Evolutionary conservation across 2,888 invertebrate species (phyloP).

Genomic region (Pseudococcus longispinus): DNA sequence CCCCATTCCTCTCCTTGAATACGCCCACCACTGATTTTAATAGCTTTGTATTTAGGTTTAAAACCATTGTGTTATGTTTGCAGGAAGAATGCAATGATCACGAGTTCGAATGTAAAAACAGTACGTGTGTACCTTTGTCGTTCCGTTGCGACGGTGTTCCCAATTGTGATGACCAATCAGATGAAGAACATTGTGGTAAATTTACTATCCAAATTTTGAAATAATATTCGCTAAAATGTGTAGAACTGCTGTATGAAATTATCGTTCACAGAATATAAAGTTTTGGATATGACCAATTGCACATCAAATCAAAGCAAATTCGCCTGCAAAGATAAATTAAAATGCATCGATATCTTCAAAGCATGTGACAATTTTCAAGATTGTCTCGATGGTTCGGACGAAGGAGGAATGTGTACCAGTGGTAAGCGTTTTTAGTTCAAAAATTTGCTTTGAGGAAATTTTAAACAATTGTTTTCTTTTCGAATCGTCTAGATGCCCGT

Average conservation of each 20-base stretch:
- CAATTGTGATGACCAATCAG: slow-evolving; percentile 68
- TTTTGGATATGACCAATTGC: slow-evolving; percentile 63
- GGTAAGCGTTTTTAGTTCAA: not conserved
- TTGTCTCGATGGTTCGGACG: slow-evolving; percentile 72
- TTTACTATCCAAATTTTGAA: not conserved
- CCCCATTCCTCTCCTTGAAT: too few relatives aligned
- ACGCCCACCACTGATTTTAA: not conserved
- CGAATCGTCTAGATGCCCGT: not conserved
- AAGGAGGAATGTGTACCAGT: slow-evolving; percentile 64
- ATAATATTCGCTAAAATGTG: too few relatives aligned
- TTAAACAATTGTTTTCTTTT: not conserved
- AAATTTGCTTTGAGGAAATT: not conserved
- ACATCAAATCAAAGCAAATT: slow-evolving; percentile 65
- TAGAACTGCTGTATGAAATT: too few relatives aligned
- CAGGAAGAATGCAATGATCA: slow-evolving; percentile 3
- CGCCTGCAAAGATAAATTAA: slow-evolving; percentile 66
- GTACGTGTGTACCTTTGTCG: slow-evolving; percentile 60
- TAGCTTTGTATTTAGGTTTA: not conserved
- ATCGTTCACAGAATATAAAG: slow-evolving; percentile 60
- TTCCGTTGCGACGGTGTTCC: slow-evolving; percentile 63
- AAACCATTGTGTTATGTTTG: not conserved
- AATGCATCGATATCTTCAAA: slow-evolving; percentile 66
- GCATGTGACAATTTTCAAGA: slow-evolving; percentile 68
- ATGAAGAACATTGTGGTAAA: slow-evolving; percentile 62
- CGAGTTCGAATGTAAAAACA: slow-evolving; percentile 61